A percentile compares a stretch with the other conserved stretches of the same genome.
Evolutionary conservation across 2,113 vertebrate genomes (phyloP).

Genomic region (Campylomormyrus numenius): DNA sequence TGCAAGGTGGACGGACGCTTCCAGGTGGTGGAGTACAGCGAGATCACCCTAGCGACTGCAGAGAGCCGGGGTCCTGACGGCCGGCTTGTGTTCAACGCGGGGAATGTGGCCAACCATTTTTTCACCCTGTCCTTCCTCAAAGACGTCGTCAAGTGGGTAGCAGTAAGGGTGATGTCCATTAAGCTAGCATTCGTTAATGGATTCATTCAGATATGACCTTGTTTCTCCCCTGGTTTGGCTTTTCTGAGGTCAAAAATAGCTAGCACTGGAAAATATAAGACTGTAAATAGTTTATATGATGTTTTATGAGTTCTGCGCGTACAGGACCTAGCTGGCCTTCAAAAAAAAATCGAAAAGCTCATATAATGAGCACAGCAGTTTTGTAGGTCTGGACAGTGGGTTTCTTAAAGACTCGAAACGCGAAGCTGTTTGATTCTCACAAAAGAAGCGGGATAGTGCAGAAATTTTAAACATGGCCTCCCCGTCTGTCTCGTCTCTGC

Average conservation of each 20-base stretch:
- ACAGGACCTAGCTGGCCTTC: neutral
- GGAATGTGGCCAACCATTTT: constrained; percentile 92
- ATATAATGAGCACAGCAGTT: neutral
- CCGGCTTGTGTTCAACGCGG: constrained; percentile 81
- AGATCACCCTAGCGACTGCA: constrained; percentile 84
- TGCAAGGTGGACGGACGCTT: constrained; percentile 82
- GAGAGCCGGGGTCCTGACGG: constrained; percentile 75
- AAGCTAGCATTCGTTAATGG: neutral
- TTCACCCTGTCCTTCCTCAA: constrained; percentile 82
- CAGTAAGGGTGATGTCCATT: neutral
- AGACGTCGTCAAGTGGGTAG: constrained; percentile 80
- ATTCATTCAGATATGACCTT: neutral
- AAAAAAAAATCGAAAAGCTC: neutral
- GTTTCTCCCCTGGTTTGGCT: neutral
- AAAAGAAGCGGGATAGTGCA: neutral
- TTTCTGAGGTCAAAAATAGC: neutral
- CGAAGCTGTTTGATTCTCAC: neutral
- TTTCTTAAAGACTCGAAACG: neutral
- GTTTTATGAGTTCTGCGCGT: neutral
- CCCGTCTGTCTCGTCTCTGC: constrained; percentile 20
- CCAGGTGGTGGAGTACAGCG: constrained; percentile 96
- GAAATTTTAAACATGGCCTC: neutral
- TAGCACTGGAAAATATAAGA: constrained; percentile 8
- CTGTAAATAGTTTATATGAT: neutral
- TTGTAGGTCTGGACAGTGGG: neutral